Evolutionary conservation across 2,113 vertebrate species (phyloP), one percentile per base, ranked within the genome.

Genomic region (Brachyistius frenatus): DNA sequence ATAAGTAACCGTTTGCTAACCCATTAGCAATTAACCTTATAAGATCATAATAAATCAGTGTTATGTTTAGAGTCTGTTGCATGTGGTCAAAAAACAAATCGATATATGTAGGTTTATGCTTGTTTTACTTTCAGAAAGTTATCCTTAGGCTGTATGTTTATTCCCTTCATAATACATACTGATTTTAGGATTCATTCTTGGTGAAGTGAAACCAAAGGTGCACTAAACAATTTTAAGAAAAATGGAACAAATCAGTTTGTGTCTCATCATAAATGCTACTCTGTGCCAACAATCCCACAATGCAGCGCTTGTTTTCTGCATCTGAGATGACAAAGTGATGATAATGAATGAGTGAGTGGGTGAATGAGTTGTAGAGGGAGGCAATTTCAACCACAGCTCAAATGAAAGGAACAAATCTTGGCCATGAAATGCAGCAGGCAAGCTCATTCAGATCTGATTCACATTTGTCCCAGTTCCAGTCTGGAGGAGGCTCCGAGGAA

Each of bases 391-490:
- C 67, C 33, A 9, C 33, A n/a, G 16, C 60, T 77, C 44, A 37
- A 52, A 67, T 61, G 30, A 76, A 75, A 78, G 82, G 37, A 73
- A 44, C 73, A 60, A 69, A 68, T 72, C 30, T 71, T 85, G 55
- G 69, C 72, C 57, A 33, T 69, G 41, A 63, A 23, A 68, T 36
- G 37, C 39, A 75, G 39, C 66, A 74, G 52, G 32, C 35, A 35
- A 61, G 53, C 66, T 78, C 46, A 57, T 82, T 86, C 62, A 58
- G 80, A 84, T 71, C 67, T 61, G 71, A 77, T 79, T 81, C 71
- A 65, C 49, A 60, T 83, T 85, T 78, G 58, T 74, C 80, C 53
- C 61, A 53, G 15, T 83, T 87, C 77, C 84, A 61, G 65, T 63
- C 64, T 57, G 52, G 61, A 32, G 58, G 53, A 66, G 39, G 36